Base-by-base conservation (phyloP, 2,888 invertebrate species). In the Ophion costatus region DNA sequence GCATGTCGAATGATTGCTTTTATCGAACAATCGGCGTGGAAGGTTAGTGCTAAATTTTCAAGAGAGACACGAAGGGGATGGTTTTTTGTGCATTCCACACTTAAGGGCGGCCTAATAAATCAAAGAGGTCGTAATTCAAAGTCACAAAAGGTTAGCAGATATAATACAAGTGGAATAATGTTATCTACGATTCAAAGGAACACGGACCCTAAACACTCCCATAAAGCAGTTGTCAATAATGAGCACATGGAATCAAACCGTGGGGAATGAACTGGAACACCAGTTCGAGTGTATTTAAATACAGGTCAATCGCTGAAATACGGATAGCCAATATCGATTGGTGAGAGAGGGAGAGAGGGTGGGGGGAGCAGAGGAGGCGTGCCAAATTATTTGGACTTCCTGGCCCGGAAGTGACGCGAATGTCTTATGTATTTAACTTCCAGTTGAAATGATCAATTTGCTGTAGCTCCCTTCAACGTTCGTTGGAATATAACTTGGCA, bases 241-340 rank as follows among this genome's bases (percentile, higher is more conserved):
- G 24, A 38, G 38, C 20, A 71, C 14, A 71, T 33, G 51, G n/a
- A 70, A n/a, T 29, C 33, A 22, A 20, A 33, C 71, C n/a, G 56
- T 29, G 33, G 17, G 45, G n/a, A 56, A 33, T 38, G 45, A 38
- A 57, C 38, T 71, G 20, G 71, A 20, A 59, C 29, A 57, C 11
- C 56, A 33, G n/a, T 71, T 57, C 24, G 10, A 69, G 51, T 22
- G 69, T 24, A 69, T 69, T 51, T n/a, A n/a, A 59, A 71, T 38
- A 57, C 33, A 59, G 71, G 71, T 71, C 22, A 38, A 69, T 20
- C 56, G 9, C 29, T 33, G 70, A 56, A 29, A 70, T 70, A 33
- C 20, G 70, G 70, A 56, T 56, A 29, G 70, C 57, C 70, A 57
- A 57, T 70, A 71, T 57, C 33, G n/a, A 33, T 10, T 45, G 14